Evolutionary conservation across 2,888 invertebrate species (phyloP), one percentile per base, ranked within the genome.

Genomic region (Phyto melanocephala): DNA sequence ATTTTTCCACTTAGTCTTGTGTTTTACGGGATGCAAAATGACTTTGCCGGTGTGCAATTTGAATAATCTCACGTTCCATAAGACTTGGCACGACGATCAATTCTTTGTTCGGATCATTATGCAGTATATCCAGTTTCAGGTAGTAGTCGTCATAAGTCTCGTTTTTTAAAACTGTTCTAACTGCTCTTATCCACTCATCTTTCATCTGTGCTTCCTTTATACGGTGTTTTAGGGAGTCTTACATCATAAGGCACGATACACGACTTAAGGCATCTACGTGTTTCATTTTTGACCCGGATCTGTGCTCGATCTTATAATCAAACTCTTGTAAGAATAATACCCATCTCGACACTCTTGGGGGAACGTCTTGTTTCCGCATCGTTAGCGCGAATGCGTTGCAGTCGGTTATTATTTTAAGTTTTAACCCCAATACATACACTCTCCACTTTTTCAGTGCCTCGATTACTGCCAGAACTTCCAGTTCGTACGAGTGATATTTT

Each of bases 31-130:
- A 84, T 0, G 85, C 84, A 84, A 90, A 90, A 86, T 91, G 90
- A 24, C 90, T 89, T 40, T 85, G 83, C 60, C 87, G 88, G 80
- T 91, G 90, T 0, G 85, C 85, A 24, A 76, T 86, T 68, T 84
- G 84, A 8, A 91, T 90, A 7, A 91, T 86, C 75, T 90, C 87
- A 8, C 72, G 45, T 3, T 67, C 78, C 87, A 92, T 87, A 2
- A 20, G 17, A 35, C 84, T 87, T 0, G 91, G 90, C 22, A 90
- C 86, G 0, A 89, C 87, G 2, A 90, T 77, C 0, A 87, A 13
- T 0, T 84, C 68, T 45, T 72, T 68, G 7, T 54, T 76, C 6
- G 70, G 67, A 42, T 75, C 62, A 28, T 85, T 84, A 47, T 80
- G 22, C n/a, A n/a, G n/a, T 3, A 86, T 52, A 42, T 74, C 83